Conservation (phyloP, 1,140 invertebrate species). For the Drosophila guanche region DNA sequence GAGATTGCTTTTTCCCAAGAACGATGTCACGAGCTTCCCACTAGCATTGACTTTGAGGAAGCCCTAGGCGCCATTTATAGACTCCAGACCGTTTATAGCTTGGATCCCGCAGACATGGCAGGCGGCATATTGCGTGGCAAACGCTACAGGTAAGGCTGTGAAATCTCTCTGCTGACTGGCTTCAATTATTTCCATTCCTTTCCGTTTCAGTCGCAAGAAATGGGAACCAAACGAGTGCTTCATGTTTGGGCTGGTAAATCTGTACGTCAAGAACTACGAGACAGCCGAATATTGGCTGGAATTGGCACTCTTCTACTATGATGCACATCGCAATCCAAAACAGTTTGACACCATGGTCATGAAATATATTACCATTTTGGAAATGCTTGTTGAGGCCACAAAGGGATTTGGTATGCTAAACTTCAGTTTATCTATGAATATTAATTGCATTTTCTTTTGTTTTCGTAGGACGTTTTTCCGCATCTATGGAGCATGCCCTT, state of each 20-base stretch:
- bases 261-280: not conserved
- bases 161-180: not conserved
- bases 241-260: constrained; percentile 20
- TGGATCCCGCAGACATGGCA: constrained; percentile 13
- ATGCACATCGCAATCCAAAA: not conserved
- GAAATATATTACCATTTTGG: constrained; percentile 21
- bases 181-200: not conserved
- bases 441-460: not conserved
- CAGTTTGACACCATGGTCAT: constrained; percentile 1
- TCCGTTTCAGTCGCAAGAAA: constrained; percentile 1
- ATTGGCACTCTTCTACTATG: constrained; percentile 14
- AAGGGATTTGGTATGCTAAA: constrained; percentile 20
- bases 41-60: constrained; percentile 10
- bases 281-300: constrained; percentile 17
- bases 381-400: constrained; percentile 16
- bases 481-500: constrained; percentile 1
- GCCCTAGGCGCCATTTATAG: constrained; percentile 10
- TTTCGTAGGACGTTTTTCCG: constrained; percentile 3
- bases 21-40: constrained; percentile 1
- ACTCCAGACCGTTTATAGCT: constrained; percentile 18
- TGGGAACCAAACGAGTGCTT: constrained; percentile 26
- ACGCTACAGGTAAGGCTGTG: constrained; percentile 2
- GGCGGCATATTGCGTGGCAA: constrained; percentile 11
- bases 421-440: not conserved
- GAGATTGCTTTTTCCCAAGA: constrained; percentile 1